Conservation (phyloP, 2,797 vertebrate species). For the Anisognathus igniventris region DNA sequence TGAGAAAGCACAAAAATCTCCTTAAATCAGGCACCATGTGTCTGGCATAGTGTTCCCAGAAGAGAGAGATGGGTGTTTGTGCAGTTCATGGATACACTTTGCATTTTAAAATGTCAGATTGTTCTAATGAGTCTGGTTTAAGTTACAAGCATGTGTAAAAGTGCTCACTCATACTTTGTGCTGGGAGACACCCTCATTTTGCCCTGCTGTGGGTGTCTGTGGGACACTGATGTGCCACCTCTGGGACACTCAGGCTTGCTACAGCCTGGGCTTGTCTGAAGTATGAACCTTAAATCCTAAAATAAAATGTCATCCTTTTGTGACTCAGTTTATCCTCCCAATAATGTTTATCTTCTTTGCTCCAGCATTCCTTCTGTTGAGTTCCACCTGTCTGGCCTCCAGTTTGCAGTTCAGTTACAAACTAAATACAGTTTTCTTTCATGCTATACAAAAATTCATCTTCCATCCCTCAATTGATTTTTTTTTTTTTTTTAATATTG, state of each 20-base stretch:
- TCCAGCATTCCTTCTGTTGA: neutral
- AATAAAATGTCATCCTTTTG: neutral
- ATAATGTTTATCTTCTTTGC: neutral
- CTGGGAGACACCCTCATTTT: neutral
- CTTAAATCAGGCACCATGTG: neutral
- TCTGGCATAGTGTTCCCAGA: neutral
- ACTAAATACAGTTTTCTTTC: neutral
- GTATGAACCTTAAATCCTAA: neutral
- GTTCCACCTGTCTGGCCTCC: neutral
- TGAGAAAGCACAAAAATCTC: neutral
- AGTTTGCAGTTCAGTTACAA: neutral
- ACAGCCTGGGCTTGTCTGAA: neutral
- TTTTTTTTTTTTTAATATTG: neutral
- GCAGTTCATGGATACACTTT: neutral
- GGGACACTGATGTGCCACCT: neutral
- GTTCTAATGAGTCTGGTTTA: neutral
- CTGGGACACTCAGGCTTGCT: neutral
- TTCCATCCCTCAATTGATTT: neutral
- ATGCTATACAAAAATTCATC: neutral
- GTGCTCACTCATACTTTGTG: neutral
- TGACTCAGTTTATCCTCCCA: neutral
- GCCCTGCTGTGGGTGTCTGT: neutral
- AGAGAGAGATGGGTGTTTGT: neutral
- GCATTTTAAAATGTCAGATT: neutral
- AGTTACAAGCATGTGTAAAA: neutral